These are phyloP conservation scores for Theretra japonica DNA, from an alignment of 2,888 invertebrate genomes.

Conservation along the genomic window DNA sequence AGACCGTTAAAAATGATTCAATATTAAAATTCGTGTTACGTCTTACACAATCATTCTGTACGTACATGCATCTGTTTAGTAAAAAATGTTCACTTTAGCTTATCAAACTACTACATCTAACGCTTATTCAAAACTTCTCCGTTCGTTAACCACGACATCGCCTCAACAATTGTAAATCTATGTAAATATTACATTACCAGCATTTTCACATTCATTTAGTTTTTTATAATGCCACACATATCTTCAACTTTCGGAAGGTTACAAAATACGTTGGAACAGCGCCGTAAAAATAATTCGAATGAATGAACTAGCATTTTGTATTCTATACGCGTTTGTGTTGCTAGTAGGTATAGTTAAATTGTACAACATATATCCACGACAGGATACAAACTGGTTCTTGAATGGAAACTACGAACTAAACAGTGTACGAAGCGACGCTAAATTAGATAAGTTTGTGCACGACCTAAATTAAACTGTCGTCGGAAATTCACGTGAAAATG, in stretches of 20 bases:
- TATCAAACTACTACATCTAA: constrained; percentile 25
- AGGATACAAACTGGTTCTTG: constrained; percentile 46
- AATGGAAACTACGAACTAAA: constrained; percentile 41
- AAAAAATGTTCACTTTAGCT: constrained; percentile 16
- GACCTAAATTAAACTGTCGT: constrained; percentile 11
- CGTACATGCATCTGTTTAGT: background rate
- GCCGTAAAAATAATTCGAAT: constrained; percentile 44
- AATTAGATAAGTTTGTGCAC: constrained; percentile 14
- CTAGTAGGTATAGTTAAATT: constrained; percentile 35
- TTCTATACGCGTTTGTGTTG: constrained; percentile 39
- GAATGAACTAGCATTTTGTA: constrained; percentile 45
- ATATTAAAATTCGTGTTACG: background rate
- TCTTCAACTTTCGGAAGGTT: constrained; percentile 40
- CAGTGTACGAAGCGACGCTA: background rate
- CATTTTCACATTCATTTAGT: constrained; percentile 34
- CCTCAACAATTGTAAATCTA: constrained; percentile 36
- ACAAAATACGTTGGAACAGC: constrained; percentile 38
- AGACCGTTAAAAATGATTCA: background rate
- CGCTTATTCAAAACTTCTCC: constrained; percentile 33
- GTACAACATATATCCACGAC: constrained; percentile 38
- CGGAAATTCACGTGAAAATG: background rate
- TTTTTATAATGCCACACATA: constrained; percentile 38
- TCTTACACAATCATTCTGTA: constrained; percentile 4
- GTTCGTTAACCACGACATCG: constrained; percentile 31
- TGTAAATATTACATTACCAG: constrained; percentile 41